Evolutionary conservation across 2,797 vertebrate genomes (phyloP).

Genomic region (Alfaro cultratus): DNA sequence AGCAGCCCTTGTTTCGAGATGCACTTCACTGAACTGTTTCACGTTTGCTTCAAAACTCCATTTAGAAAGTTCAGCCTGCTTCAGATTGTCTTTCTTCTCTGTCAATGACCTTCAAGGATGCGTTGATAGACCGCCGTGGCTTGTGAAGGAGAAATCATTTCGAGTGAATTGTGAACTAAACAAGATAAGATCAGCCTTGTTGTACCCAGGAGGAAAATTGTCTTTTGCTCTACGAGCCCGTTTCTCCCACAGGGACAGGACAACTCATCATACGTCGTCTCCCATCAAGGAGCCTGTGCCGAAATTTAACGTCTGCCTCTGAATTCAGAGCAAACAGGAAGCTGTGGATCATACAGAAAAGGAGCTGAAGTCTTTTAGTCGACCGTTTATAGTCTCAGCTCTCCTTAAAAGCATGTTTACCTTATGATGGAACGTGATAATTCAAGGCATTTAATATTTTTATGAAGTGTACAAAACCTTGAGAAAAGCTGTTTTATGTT

Average conservation of each 20-base stretch:
- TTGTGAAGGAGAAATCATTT: constrained; percentile 24
- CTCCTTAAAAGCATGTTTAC: not conserved
- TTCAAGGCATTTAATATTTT: not conserved
- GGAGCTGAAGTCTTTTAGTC: not conserved
- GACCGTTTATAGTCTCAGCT: not conserved
- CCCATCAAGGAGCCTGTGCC: constrained; percentile 14
- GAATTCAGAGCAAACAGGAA: constrained; percentile 10
- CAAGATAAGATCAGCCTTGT: constrained; percentile 32
- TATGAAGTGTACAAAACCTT: not conserved
- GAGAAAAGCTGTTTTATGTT: not conserved
- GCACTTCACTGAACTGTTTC: constrained; percentile 7
- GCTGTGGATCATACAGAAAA: constrained; percentile 13
- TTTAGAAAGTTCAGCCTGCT: not conserved
- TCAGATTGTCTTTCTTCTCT: constrained; percentile 4
- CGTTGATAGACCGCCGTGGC: constrained; percentile 2
- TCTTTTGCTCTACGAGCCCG: constrained; percentile 7
- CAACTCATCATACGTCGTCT: constrained; percentile 29
- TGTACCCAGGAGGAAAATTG: constrained; percentile 30
- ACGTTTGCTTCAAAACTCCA: constrained; percentile 1
- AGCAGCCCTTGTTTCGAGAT: constrained; percentile 2
- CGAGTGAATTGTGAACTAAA: constrained; percentile 34
- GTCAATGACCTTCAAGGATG: constrained; percentile 22
- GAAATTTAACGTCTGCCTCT: not conserved
- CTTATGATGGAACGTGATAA: not conserved
- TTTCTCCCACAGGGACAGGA: constrained; percentile 11